A percentile compares a stretch with the other conserved stretches of the same genome.
phyloP scores from a whole-genome alignment of 2,797 vertebrate species.

The Agapornis canus region DNA sequence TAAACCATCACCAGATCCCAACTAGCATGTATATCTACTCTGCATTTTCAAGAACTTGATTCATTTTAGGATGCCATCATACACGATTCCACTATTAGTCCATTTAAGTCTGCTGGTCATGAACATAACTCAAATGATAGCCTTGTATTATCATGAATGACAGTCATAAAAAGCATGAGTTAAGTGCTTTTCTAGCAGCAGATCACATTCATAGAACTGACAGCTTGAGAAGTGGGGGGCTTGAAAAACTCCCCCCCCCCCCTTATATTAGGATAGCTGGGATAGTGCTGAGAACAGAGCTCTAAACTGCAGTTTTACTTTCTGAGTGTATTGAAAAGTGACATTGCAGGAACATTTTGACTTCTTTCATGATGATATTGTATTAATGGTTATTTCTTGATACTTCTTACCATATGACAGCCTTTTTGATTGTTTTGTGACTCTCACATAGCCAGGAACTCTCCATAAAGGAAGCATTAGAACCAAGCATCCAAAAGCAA shows the following conservation, averaged over 20 bases:
- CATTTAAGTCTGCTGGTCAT: not conserved
- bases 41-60: not conserved
- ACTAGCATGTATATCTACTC: too few relatives aligned
- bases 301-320: not conserved
- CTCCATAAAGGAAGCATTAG: not conserved
- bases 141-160: not conserved
- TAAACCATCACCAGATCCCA: not conserved
- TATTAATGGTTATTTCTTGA: not conserved
- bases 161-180: not conserved
- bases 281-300: not conserved
- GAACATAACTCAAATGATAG: not conserved
- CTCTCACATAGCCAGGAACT: not conserved
- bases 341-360: not conserved
- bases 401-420: fast-evolving
- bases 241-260: not conserved
- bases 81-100: not conserved
- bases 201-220: not conserved
- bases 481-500: not conserved
- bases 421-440: not conserved
- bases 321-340: not conserved
- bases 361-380: not conserved
- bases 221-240: not conserved
- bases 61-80: not conserved
- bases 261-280: not conserved
- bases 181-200: not conserved